Base-by-base conservation (phyloP, 1,140 invertebrate genomes). In the Brachionus koreanus region DNA sequence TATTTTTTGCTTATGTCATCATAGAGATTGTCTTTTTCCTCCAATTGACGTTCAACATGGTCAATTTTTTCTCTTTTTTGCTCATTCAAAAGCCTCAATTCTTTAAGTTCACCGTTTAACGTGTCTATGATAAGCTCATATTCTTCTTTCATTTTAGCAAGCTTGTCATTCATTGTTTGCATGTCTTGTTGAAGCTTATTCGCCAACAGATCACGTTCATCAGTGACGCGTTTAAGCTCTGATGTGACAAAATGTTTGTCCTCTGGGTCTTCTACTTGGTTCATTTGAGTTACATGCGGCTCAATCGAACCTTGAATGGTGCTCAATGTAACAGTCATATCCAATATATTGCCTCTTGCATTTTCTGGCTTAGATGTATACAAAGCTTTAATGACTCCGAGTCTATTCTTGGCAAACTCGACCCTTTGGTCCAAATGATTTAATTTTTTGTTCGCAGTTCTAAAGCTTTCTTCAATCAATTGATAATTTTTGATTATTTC, bases 391-490 rank as follows among this genome's bases (percentile, higher is more conserved):
- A 77, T 61, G 29, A 77, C 75, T n/a, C 29, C 37, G n/a, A 77
- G 52, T 49, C 75, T 25, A 25, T 77, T 77, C 19, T 77, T 77
- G 23, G 75, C 75, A 52, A 77, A 77, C 19, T 77, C 75, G 16
- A 77, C 52, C 52, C 75, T 43, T 52, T 77, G 46, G 12, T 77
- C 52, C 46, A 77, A 61, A 77, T 77, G 75, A 77, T 33, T 57
- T 19, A 77, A 43, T 13, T 77, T 77, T 57, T 77, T 77, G 42
- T 16, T 49, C 6, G 75, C 75, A 9, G 12, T 25, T 49, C 43
- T 29, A 57, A 77, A 77, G 25, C 52, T 77, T 33, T 77, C 75
- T 52, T 77, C 75, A 25, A 77, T 77, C n/a, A 37, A 37, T 35
- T 77, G 39, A 77, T 77, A 77, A 57, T 77, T 77, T 37, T 57